Evolutionary conservation across 2,113 vertebrate species (phyloP).

Genomic region (Pica pica): DNA sequence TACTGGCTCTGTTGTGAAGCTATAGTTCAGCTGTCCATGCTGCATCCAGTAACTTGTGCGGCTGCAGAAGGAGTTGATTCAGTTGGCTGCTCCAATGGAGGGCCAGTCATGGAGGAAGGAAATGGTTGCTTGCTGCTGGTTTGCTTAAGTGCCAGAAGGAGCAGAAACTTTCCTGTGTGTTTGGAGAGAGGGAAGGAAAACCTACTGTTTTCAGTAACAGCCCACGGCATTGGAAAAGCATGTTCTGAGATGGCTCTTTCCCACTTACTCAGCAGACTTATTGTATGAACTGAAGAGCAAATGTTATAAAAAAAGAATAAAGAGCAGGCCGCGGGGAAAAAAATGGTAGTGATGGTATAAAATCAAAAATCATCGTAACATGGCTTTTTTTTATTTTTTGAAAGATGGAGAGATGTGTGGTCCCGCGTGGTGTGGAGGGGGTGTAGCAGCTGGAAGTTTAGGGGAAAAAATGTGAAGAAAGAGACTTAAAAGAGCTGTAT

Average conservation of each 20-base stretch:
- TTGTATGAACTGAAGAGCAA: neutral
- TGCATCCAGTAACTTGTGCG: neutral
- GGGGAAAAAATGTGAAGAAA: neutral
- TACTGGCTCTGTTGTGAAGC: fast-evolving
- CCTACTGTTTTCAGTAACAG: neutral
- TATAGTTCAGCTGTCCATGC: neutral
- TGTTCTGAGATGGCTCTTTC: neutral
- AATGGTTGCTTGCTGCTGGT: neutral
- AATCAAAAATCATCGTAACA: neutral
- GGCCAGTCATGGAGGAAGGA: neutral
- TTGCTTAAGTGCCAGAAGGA: neutral
- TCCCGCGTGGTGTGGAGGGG: neutral
- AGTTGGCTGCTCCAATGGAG: neutral
- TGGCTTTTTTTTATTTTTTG: neutral
- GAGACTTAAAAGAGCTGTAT: neutral
- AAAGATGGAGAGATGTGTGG: neutral
- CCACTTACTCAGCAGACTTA: neutral
- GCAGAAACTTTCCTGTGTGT: neutral
- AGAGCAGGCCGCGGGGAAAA: neutral
- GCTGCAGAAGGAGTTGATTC: neutral
- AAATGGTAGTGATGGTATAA: neutral
- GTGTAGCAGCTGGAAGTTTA: neutral
- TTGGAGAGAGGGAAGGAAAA: neutral
- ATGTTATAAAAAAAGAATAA: neutral
- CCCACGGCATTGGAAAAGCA: neutral